These are phyloP conservation scores for Drosophila guanche DNA, from an alignment of 1,140 invertebrate genomes.

Conservation along the genomic window DNA sequence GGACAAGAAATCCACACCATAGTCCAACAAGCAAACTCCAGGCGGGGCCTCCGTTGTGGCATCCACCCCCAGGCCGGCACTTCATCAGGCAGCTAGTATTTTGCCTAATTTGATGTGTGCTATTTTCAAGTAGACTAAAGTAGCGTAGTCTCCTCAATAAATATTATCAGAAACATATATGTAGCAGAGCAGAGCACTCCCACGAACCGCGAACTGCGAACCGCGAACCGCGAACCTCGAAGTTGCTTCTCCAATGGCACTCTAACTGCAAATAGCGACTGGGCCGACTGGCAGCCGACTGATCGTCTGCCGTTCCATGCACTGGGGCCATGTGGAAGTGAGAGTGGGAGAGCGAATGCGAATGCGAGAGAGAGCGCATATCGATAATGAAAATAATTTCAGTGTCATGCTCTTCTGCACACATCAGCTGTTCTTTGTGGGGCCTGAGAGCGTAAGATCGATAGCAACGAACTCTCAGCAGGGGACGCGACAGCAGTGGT, in stretches of 20 bases:
- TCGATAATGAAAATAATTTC: conserved; percentile 35
- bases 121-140: conserved; percentile 31
- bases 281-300: conserved; percentile 11
- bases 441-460: conserved; percentile 3
- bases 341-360: conserved; percentile 3
- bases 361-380: conserved; percentile 9
- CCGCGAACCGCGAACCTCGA: too few species aligned
- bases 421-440: conserved; percentile 29
- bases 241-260: conserved; percentile 14
- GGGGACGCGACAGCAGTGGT: conserved; percentile 1
- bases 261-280: conserved; percentile 35
- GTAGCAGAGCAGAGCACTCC: too few species aligned
- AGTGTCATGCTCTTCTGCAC: conserved; percentile 17
- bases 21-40: conserved; percentile 27
- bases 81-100: conserved; percentile 19
- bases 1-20: conserved; percentile 22
- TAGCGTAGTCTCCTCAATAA: conserved; percentile 7
- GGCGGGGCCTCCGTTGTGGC: conserved; percentile 7
- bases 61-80: neutral
- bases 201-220: too few species aligned
- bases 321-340: neutral
- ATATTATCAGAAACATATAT: conserved; percentile 19
- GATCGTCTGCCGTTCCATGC: conserved; percentile 16
- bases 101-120: conserved; percentile 11
- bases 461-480: neutral